These are phyloP conservation scores for Petrocephalus schoutedeni DNA, from an alignment of 2,797 vertebrate genomes.

Conservation along the genomic window DNA sequence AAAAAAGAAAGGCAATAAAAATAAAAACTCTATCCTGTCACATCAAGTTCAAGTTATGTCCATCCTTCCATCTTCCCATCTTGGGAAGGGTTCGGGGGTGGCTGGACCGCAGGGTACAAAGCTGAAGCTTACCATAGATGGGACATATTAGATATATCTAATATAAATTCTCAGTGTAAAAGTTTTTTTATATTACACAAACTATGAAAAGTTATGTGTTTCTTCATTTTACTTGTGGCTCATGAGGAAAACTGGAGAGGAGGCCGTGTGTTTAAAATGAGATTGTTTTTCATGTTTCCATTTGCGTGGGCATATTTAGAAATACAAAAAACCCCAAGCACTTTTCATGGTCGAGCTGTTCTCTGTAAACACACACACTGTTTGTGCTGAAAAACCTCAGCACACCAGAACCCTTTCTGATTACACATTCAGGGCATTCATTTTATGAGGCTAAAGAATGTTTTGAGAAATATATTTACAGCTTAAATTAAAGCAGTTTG, in stretches of 20 bases:
- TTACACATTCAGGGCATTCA: background rate
- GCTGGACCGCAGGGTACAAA: background rate
- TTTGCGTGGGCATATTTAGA: background rate
- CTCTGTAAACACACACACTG: background rate
- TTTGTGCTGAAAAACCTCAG: background rate
- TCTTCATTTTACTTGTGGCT: background rate
- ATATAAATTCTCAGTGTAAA: background rate
- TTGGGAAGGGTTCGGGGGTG: background rate
- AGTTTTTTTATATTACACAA: background rate
- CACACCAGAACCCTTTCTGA: background rate
- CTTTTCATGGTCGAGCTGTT: background rate
- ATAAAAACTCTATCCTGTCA: background rate
- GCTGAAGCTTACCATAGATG: background rate
- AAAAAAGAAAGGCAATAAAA: background rate
- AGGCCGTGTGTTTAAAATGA: background rate
- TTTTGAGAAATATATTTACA: background rate
- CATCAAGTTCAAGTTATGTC: background rate
- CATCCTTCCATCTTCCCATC: background rate
- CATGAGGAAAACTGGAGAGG: background rate
- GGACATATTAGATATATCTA: background rate
- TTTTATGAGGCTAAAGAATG: background rate
- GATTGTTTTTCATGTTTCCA: background rate
- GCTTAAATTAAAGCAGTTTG: background rate
- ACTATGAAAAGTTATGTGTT: background rate
- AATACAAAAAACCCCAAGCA: background rate